Evolutionary conservation across 2,113 vertebrate genomes (phyloP), one percentile per base, ranked within the genome.

Genomic region (Parotia lawesii): DNA sequence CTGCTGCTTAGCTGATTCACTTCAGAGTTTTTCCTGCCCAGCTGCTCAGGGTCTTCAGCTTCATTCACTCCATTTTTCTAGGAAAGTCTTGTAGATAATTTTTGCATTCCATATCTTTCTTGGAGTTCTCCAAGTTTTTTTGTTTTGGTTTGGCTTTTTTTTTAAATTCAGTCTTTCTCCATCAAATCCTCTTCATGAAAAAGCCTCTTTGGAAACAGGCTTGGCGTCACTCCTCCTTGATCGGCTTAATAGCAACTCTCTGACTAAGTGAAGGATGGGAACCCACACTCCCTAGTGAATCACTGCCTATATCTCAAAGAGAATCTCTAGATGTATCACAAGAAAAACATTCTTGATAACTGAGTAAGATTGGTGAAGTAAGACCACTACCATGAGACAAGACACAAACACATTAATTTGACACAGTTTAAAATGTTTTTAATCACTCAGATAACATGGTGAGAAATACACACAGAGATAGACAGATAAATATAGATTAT

Each of bases 131-230:
- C 7, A 76, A 8, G 6, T 25, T 35, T 53, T 50, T 50, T 37
- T 20, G 6, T 5, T 25, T 44, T 37, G 4, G 6, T 13, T 12
- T 14, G 7, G 8, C 13, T 5, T 10, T 33, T 19, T 2, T 35
- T 18, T 42, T 19, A 1, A 61, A 69, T 42, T 87, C 38, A 78
- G 4, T 24, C 38, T 75, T 69, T 64, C 31, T 76, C n/a, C 3
- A 5, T 35, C 40, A 60, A 75, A 72, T 10, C 5, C 11, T 48
- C 6, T 53, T 66, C 27, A 24, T 51, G 42, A 67, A 89, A 78
- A 91, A 31, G 9, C 4, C 3, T 81, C 12, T 85, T 82, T 85
- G 29, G 56, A 71, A 75, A 35, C 10, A 78, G 11, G 7, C 8
- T 71, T 82, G 15, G 11, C 29, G 67, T 89, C 19, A 47, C 11